A percentile compares a stretch with the other conserved stretches of the same genome.
phyloP scores from a whole-genome alignment of 2,888 invertebrate species.

The Drosophila stalkeri region DNA sequence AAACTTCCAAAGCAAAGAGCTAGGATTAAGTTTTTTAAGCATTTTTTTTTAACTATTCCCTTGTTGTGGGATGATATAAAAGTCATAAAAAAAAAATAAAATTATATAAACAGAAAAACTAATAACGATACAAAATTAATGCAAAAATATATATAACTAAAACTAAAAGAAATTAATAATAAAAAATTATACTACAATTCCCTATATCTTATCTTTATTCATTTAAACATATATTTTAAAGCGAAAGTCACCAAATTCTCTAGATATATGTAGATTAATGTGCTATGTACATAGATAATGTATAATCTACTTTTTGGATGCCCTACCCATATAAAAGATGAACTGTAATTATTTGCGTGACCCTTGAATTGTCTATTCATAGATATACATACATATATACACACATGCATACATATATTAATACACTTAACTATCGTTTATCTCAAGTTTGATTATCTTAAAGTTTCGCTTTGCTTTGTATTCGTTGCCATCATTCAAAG shows the following conservation, averaged over 20 bases:
- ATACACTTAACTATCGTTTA: neutral
- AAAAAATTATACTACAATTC: too few relatives aligned
- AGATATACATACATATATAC: neutral
- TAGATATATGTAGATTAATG: neutral
- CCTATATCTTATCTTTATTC: neutral
- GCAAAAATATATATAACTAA: too few relatives aligned
- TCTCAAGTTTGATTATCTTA: slow-evolving; percentile 6
- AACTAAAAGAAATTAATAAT: too few relatives aligned
- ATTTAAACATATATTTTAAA: neutral
- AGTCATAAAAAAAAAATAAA: neutral
- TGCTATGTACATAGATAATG: neutral
- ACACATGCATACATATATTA: neutral
- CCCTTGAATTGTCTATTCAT: neutral
- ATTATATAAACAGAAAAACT: too few relatives aligned
- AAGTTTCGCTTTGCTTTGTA: neutral
- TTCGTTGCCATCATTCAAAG: neutral
- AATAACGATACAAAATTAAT: too few relatives aligned
- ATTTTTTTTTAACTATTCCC: neutral
- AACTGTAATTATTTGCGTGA: neutral
- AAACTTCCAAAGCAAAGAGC: neutral
- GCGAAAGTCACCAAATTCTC: neutral
- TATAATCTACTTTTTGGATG: neutral
- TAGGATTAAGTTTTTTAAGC: neutral
- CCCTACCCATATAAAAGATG: neutral
- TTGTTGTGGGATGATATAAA: too few relatives aligned